Percentiles rank a stretch among this genome's conserved stretches.
Conservation (phyloP, 2,797 vertebrate genomes). For the Falco novaeseelandiae region DNA sequence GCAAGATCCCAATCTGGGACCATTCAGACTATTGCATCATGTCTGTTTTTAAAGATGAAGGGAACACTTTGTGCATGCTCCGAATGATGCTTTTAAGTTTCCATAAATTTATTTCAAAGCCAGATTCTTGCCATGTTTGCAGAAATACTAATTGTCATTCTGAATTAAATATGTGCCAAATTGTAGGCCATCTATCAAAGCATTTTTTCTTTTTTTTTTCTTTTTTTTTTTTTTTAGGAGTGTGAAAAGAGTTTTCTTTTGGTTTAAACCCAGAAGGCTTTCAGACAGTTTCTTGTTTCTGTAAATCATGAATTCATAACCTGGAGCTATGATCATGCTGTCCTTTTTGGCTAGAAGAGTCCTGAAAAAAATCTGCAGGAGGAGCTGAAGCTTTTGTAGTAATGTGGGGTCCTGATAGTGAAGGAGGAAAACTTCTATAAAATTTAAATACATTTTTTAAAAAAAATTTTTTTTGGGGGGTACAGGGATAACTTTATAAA, state of each 20-base stretch:
- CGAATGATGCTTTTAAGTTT: background rate
- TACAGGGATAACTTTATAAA: background rate
- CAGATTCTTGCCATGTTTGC: constrained; percentile 17
- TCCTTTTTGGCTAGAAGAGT: background rate
- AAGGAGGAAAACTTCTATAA: background rate
- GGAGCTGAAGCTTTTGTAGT: background rate
- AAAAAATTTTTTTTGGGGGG: too few species aligned
- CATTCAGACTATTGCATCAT: constrained; percentile 47
- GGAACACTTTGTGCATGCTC: constrained; percentile 11
- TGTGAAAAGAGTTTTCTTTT: background rate
- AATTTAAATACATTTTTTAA: background rate
- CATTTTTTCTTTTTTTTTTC: background rate
- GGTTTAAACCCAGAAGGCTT: constrained; percentile 4
- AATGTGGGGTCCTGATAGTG: background rate
- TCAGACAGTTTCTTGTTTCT: background rate
- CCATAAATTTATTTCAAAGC: constrained; percentile 20
- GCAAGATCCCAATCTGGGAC: background rate
- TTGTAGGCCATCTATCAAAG: background rate
- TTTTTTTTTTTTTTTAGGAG: background rate
- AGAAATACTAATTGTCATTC: constrained; percentile 15
- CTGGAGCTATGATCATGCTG: background rate
- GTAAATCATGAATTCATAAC: background rate
- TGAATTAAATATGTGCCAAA: background rate
- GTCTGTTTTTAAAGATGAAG: constrained; percentile 42
- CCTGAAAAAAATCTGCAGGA: background rate